Percentiles rank a stretch among this genome's conserved stretches.
These are phyloP conservation scores for Puntigrus tetrazona DNA, from an alignment of 2,113 vertebrate species.

Conservation along the genomic window DNA sequence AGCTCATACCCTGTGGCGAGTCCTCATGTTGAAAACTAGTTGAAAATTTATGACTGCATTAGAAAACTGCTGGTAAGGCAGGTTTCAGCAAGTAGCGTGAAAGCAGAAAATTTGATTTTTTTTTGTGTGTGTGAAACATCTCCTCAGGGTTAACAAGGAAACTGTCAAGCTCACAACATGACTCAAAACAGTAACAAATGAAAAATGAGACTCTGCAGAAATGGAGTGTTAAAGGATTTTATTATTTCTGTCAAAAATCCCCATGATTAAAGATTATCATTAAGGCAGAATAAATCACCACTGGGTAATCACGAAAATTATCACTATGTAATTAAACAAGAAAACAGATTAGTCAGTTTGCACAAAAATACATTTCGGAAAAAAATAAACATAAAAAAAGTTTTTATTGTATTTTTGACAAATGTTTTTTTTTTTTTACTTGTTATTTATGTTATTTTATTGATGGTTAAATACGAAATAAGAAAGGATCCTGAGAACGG, in stretches of 20 bases:
- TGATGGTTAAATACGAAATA: not conserved
- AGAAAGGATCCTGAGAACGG: not conserved
- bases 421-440: not conserved
- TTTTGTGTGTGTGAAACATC: not conserved
- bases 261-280: not conserved
- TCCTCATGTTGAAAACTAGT: not conserved
- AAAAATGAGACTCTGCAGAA: not conserved
- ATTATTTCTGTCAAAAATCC: not conserved
- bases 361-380: not conserved
- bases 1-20: not conserved
- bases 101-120: not conserved
- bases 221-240: not conserved
- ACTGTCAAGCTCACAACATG: not conserved
- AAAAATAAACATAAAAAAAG: not conserved
- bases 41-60: not conserved
- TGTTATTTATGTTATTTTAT: not conserved
- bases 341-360: not conserved
- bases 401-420: not conserved
- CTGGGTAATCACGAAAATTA: not conserved
- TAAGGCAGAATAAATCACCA: not conserved
- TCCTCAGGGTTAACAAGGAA: not conserved
- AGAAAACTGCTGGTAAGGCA: not conserved
- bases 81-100: conserved; percentile 6
- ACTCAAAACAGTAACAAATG: not conserved
- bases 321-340: not conserved